These are phyloP conservation scores for Brachyrhaphis roseni DNA, from an alignment of 2,797 vertebrate genomes.

Conservation along the genomic window DNA sequence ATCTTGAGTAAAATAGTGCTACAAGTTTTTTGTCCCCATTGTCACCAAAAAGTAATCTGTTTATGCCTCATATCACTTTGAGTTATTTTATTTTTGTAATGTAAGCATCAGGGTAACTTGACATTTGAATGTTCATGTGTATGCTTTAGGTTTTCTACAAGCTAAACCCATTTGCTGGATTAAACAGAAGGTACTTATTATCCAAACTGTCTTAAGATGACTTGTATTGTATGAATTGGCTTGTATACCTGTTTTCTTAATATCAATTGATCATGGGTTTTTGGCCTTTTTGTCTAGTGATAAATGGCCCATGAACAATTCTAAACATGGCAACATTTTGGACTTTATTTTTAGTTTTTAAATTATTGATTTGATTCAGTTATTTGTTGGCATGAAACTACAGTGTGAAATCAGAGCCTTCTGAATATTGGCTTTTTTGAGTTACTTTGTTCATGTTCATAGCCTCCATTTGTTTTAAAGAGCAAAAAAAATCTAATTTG, in stretches of 20 bases:
- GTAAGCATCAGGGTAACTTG: neutral
- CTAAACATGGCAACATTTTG: constrained; percentile 13
- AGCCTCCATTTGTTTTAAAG: constrained; percentile 16
- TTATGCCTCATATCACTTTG: neutral
- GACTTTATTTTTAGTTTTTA: neutral
- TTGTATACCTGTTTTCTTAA: constrained; percentile 15
- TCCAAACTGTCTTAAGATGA: neutral
- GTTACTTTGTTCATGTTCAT: constrained; percentile 11
- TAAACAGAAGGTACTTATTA: neutral
- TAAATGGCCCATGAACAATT: neutral
- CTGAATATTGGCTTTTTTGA: constrained; percentile 1
- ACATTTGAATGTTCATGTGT: too few species aligned
- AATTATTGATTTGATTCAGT: neutral
- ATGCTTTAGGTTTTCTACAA: neutral
- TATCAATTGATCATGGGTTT: neutral
- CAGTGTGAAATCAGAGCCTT: constrained; percentile 2
- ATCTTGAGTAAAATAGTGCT: neutral
- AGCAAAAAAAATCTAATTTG: constrained; percentile 8
- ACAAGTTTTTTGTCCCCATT: neutral
- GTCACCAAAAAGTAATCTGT: neutral
- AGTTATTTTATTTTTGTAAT: constrained; percentile 9
- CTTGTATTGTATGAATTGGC: neutral
- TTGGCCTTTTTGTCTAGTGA: neutral
- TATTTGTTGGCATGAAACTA: neutral
- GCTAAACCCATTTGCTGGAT: constrained; percentile 1